Evolutionary conservation across 2,797 vertebrate genomes (phyloP).

Genomic region (Centroberyx gerrardi): DNA sequence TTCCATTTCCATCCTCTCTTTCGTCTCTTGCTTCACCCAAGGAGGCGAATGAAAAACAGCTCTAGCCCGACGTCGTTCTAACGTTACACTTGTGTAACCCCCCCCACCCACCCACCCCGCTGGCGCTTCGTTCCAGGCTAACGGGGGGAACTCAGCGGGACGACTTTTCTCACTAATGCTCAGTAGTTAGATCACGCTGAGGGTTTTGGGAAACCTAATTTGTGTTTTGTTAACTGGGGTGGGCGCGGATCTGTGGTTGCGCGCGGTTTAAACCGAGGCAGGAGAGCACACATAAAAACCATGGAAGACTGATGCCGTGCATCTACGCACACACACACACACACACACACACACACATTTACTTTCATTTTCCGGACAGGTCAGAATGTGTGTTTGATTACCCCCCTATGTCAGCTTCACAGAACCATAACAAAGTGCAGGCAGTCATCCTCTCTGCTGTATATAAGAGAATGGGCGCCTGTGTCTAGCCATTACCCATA

Average conservation of each 20-base stretch:
- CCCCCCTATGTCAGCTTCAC: constrained; percentile 1
- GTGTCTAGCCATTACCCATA: constrained; percentile 40
- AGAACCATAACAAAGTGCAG: constrained; percentile 39
- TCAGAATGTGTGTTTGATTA: constrained; percentile 32
- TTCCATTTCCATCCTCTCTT: constrained; percentile 12
- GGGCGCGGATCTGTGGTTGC: not conserved
- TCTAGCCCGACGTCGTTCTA: constrained; percentile 24
- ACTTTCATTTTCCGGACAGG: not conserved
- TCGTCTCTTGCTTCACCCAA: constrained; percentile 23
- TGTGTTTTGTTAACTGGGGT: constrained; percentile 14
- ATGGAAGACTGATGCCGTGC: not conserved
- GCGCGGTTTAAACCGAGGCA: constrained; percentile 19
- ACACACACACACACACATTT: not conserved
- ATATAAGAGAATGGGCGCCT: constrained; percentile 32
- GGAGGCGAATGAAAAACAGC: constrained; percentile 66
- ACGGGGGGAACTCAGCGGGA: constrained; percentile 56
- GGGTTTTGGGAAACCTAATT: constrained; percentile 45
- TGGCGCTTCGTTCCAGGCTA: constrained; percentile 45
- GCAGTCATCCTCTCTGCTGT: constrained; percentile 18
- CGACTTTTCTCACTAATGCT: constrained; percentile 43
- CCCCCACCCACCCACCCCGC: constrained; percentile 39
- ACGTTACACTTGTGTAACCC: constrained; percentile 53
- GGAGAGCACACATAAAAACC: constrained; percentile 33
- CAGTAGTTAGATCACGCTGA: constrained; percentile 50
- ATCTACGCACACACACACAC: not conserved